phyloP scores from a whole-genome alignment of 1,140 invertebrate genomes.

The Pogonognathellus flavescens region DNA sequence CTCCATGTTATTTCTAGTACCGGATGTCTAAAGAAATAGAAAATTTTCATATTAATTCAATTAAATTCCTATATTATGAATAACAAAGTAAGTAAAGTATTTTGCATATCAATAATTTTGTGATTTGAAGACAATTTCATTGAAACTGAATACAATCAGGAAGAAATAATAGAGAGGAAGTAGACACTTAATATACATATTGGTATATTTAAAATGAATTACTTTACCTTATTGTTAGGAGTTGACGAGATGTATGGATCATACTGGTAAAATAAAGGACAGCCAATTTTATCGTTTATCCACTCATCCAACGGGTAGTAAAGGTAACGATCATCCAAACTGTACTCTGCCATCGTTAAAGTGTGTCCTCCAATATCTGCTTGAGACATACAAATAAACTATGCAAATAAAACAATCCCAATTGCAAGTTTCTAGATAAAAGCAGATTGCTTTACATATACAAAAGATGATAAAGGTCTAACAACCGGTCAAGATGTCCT shows the following conservation, averaged over 20 bases:
- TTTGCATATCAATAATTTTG: too few relatives aligned
- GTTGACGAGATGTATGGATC: conserved; percentile 26
- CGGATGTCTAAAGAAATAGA: too few relatives aligned
- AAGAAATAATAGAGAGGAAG: neutral
- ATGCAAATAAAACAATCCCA: conserved; percentile 8
- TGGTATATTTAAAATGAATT: neutral
- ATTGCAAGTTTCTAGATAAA: neutral
- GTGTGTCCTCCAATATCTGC: conserved; percentile 39
- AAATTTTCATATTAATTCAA: too few relatives aligned
- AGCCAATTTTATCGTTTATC: conserved; percentile 42
- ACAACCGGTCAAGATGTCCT: too few relatives aligned
- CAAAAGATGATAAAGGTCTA: too few relatives aligned
- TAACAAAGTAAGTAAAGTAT: too few relatives aligned
- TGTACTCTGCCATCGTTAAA: conserved; percentile 28
- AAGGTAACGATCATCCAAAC: conserved; percentile 17
- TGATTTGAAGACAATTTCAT: neutral
- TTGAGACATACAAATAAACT: neutral
- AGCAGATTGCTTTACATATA: neutral
- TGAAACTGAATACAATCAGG: neutral
- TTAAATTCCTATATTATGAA: too few relatives aligned
- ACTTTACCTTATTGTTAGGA: conserved; percentile 24
- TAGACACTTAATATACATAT: too few relatives aligned
- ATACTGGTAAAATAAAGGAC: conserved; percentile 31
- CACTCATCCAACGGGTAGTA: conserved; percentile 21
- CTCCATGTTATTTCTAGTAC: too few relatives aligned